Percentiles rank a stretch among this genome's conserved stretches.
Conservation (phyloP, 2,113 vertebrate genomes). For the Oryzias melastigma region DNA sequence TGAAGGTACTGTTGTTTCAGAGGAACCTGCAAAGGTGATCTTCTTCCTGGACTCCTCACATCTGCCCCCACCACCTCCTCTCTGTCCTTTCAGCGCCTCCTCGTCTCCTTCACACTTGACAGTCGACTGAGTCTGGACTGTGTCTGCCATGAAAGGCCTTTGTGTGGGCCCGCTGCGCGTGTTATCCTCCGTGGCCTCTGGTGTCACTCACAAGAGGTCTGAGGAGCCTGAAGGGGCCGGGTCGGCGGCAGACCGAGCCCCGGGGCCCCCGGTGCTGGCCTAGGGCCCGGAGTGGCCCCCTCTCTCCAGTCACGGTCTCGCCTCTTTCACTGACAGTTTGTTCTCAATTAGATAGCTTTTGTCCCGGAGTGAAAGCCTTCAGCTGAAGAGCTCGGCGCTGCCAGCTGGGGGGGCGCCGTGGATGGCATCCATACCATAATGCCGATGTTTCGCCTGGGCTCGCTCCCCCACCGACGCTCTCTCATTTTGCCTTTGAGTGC, state of each 20-base stretch:
- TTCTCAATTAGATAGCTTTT: slow-evolving; percentile 80
- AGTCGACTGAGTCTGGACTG: slow-evolving; percentile 60
- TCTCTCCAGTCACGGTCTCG: slow-evolving; percentile 66
- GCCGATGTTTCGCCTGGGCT: slow-evolving; percentile 54
- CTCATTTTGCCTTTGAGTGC: slow-evolving; percentile 37
- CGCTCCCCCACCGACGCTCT: slow-evolving; percentile 21
- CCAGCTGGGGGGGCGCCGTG: slow-evolving; percentile 64
- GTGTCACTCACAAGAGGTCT: slow-evolving; percentile 59
- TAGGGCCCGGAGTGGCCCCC: slow-evolving; percentile 40
- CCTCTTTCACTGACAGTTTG: slow-evolving; percentile 79
- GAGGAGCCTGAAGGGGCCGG: slow-evolving; percentile 36
- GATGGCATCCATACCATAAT: slow-evolving; percentile 57
- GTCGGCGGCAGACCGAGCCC: slow-evolving; percentile 15
- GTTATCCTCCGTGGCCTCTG: slow-evolving; percentile 65
- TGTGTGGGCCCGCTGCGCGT: slow-evolving; percentile 62
- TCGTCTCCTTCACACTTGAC: slow-evolving; percentile 47
- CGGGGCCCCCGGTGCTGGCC: slow-evolving; percentile 38
- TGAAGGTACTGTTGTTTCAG: too few species aligned
- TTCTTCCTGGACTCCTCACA: too few species aligned
- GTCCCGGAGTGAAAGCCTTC: slow-evolving; percentile 72
- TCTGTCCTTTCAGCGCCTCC: slow-evolving; percentile 35
- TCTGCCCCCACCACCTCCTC: not conserved
- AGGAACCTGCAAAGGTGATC: too few species aligned
- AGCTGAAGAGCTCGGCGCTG: slow-evolving; percentile 40
- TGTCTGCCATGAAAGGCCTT: slow-evolving; percentile 62